A percentile compares a stretch with the other conserved stretches of the same genome.
These are phyloP conservation scores for Montifringilla adamsi DNA, from an alignment of 2,113 vertebrate species.

Conservation along the genomic window DNA sequence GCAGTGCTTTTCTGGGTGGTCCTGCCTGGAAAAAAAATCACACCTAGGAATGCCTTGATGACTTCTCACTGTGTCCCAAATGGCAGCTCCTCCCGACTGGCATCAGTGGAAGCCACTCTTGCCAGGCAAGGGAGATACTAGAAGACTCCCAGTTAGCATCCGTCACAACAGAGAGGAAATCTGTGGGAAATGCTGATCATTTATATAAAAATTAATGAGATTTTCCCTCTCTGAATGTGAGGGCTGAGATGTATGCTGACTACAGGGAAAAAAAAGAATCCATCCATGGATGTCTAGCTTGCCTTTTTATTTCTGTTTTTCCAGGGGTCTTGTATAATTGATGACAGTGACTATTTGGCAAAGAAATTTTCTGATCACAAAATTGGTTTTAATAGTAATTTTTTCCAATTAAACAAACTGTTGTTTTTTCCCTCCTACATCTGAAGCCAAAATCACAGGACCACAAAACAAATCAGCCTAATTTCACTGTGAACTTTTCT, in stretches of 20 bases:
- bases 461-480: slow-evolving; percentile 74
- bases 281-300: slow-evolving; percentile 37
- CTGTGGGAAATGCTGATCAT: slow-evolving; percentile 57
- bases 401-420: slow-evolving; percentile 71
- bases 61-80: not conserved
- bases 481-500: slow-evolving; percentile 76
- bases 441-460: slow-evolving; percentile 64
- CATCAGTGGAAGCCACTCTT: not conserved
- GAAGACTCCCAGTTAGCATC: not conserved
- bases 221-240: slow-evolving; percentile 45
- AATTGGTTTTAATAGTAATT: slow-evolving; percentile 66
- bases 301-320: slow-evolving; percentile 17
- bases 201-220: slow-evolving; percentile 68
- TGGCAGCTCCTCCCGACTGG: not conserved
- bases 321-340: slow-evolving; percentile 59
- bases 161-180: slow-evolving; percentile 21
- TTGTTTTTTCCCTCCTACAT: slow-evolving; percentile 17
- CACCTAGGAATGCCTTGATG: not conserved
- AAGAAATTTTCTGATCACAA: slow-evolving; percentile 56
- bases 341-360: slow-evolving; percentile 48
- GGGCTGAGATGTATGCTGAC: slow-evolving; percentile 50
- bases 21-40: not conserved
- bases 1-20: not conserved
- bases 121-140: not conserved
- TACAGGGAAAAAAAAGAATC: slow-evolving; percentile 31